These are phyloP conservation scores for Petroica traversi DNA, from an alignment of 2,113 vertebrate species.

Conservation along the genomic window DNA sequence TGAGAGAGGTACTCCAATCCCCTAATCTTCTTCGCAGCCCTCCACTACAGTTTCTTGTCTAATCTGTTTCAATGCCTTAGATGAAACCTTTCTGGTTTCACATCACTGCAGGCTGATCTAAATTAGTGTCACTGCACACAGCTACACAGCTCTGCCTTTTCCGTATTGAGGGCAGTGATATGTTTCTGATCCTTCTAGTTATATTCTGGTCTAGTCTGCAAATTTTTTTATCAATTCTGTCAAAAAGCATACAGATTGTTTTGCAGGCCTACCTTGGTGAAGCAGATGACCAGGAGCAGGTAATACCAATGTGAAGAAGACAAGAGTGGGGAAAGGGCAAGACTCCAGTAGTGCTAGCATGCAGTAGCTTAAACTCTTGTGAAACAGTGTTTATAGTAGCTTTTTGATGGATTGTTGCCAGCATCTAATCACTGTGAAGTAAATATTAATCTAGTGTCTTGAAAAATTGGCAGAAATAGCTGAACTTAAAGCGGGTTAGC, in stretches of 20 bases:
- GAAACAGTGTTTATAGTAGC: rapidly evolving
- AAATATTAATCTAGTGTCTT: neutral
- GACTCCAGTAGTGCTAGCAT: neutral
- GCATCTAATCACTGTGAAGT: neutral
- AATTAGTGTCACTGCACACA: neutral
- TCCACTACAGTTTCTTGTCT: neutral
- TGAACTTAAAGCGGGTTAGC: neutral
- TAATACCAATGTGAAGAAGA: neutral
- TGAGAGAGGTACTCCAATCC: neutral
- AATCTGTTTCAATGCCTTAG: neutral
- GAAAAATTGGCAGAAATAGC: neutral
- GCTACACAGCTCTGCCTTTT: neutral
- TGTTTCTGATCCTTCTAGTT: neutral
- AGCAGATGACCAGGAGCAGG: neutral
- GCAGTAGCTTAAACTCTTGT: neutral
- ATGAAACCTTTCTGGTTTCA: neutral
- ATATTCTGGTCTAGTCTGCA: neutral
- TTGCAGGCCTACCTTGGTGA: neutral
- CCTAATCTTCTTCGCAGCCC: neutral
- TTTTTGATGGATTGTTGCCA: neutral
- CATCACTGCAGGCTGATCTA: neutral
- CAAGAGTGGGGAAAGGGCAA: neutral
- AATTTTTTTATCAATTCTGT: neutral
- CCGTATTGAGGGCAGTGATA: neutral
- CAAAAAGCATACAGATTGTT: neutral